Evolutionary conservation across 2,888 invertebrate species (phyloP).

Genomic region (Catocala sponsa): DNA sequence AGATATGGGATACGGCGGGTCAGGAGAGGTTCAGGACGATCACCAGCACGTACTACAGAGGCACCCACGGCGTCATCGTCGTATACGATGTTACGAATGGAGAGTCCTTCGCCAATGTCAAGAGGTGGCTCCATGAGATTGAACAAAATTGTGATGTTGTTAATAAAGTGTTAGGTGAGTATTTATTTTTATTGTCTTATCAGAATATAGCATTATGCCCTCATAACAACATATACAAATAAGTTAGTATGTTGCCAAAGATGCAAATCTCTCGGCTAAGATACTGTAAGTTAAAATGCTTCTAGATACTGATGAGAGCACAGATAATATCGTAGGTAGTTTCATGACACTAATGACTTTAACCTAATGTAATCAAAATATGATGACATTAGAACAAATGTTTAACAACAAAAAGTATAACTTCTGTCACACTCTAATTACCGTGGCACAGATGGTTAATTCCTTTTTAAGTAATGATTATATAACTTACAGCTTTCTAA

Average conservation of each 20-base stretch:
- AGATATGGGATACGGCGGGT: slow-evolving; percentile 99
- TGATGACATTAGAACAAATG: slow-evolving; percentile 8
- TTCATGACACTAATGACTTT: not conserved
- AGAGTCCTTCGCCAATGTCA: slow-evolving; percentile 99
- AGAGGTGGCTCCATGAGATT: slow-evolving; percentile 99
- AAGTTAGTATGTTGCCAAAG: not conserved
- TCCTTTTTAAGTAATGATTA: slow-evolving; percentile 41
- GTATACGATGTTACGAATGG: slow-evolving; percentile 99
- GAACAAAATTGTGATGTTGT: slow-evolving; percentile 99
- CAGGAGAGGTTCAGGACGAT: slow-evolving; percentile 99
- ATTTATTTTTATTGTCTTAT: not conserved
- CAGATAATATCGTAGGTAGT: no score
- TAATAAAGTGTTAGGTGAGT: slow-evolving; percentile 97
- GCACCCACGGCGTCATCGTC: slow-evolving; percentile 99
- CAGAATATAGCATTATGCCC: not conserved
- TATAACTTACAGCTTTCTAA: slow-evolving; percentile 49
- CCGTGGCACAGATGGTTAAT: slow-evolving; percentile 26
- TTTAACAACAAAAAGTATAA: slow-evolving; percentile 39
- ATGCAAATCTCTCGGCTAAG: not conserved
- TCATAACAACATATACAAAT: not conserved
- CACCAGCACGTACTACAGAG: slow-evolving; percentile 99
- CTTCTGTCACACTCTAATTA: slow-evolving; percentile 50
- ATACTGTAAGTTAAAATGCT: not conserved
- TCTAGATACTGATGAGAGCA: not conserved
- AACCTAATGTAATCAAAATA: no score